Conservation (phyloP, 2,888 invertebrate species). For the Gryllus longicercus region DNA sequence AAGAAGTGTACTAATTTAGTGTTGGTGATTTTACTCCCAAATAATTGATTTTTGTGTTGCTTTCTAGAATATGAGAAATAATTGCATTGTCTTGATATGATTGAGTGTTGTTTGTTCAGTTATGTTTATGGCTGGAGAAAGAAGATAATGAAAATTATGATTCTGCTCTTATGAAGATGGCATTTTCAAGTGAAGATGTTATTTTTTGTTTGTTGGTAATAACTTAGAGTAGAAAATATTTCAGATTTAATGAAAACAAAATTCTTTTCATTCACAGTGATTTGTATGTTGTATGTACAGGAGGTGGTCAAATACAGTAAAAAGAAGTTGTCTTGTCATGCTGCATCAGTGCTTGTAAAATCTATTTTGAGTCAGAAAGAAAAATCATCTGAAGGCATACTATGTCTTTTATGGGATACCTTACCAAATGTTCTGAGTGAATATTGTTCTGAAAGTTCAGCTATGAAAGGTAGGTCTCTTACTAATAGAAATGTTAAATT, state of each 20-base stretch:
- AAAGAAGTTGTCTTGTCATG: neutral
- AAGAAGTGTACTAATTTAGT: too few species aligned
- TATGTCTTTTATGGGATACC: constrained; percentile 24
- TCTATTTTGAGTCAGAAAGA: neutral
- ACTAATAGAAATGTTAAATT: too few species aligned
- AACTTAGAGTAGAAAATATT: neutral
- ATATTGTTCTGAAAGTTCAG: neutral
- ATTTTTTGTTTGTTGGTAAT: constrained; percentile 23
- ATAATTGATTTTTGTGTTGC: too few species aligned
- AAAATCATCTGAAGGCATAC: neutral
- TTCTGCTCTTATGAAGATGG: constrained; percentile 19
- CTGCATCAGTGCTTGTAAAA: neutral
- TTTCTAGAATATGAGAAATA: too few species aligned
- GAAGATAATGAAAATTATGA: neutral
- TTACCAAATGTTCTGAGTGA: constrained; percentile 20
- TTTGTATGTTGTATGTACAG: neutral
- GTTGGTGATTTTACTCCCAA: too few species aligned
- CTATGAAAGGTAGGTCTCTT: neutral
- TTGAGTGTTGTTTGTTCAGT: constrained; percentile 18
- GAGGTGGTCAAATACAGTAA: constrained; percentile 20
- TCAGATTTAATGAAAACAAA: neutral
- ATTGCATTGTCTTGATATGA: too few species aligned
- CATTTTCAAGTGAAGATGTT: constrained; percentile 11
- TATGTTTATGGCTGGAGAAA: constrained; percentile 25
- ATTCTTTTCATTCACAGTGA: neutral